A percentile compares a stretch with the other conserved stretches of the same genome.
phyloP scores from a whole-genome alignment of 2,888 invertebrate genomes.

The Tipula confusa region DNA sequence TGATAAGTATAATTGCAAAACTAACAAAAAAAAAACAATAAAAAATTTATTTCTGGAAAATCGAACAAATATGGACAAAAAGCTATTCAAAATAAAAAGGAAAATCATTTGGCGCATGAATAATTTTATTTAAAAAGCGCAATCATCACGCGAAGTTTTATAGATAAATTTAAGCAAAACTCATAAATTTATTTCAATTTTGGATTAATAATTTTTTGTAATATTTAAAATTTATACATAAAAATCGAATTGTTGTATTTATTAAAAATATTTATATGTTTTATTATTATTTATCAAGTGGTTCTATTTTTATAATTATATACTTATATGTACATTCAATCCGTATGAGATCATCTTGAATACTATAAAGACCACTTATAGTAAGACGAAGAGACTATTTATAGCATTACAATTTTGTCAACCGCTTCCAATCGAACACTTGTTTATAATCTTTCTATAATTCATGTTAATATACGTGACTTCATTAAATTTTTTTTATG shows the following conservation, averaged over 20 bases:
- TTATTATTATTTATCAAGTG: not conserved
- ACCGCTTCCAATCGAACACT: not conserved
- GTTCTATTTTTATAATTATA: not conserved
- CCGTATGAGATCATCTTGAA: not conserved
- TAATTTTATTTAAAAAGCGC: not conserved
- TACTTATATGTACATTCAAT: no score
- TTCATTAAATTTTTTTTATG: not conserved
- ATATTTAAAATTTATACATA: not conserved
- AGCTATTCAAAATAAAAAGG: not conserved
- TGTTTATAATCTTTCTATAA: not conserved
- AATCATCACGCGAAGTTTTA: not conserved
- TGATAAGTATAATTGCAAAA: no score
- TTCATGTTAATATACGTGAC: conserved; percentile 25
- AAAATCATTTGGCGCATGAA: conserved; percentile 16
- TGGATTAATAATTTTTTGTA: not conserved
- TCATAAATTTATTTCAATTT: not conserved
- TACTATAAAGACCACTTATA: not conserved
- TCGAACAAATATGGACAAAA: not conserved
- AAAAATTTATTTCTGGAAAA: not conserved
- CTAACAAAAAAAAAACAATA: not conserved
- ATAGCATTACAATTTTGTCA: not conserved
- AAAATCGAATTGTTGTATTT: not conserved
- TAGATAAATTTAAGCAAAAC: not conserved
- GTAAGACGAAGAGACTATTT: not conserved
- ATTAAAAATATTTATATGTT: not conserved